phyloP scores from a whole-genome alignment of 2,113 vertebrate species.

The Acinonyx jubatus region DNA sequence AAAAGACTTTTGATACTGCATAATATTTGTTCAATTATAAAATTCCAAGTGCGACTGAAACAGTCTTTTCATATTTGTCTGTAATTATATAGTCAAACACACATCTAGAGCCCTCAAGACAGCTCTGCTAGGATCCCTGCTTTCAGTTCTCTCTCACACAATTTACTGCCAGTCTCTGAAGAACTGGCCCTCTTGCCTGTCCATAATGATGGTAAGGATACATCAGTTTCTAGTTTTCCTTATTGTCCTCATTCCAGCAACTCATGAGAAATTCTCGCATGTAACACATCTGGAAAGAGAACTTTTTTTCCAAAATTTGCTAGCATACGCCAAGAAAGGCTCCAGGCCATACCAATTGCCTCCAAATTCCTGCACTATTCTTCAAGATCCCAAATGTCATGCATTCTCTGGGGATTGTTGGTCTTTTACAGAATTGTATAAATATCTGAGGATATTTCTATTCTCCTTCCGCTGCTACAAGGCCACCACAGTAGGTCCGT shows the following conservation, averaged over 20 bases:
- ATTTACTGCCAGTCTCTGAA: background rate
- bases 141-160: slow-evolving; percentile 10
- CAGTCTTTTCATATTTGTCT: background rate
- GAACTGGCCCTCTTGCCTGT: background rate
- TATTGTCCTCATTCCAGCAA: background rate
- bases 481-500: background rate
- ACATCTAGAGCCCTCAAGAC: background rate
- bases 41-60: background rate
- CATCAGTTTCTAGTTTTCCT: slow-evolving; percentile 43
- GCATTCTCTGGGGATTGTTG: slow-evolving; percentile 19
- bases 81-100: background rate
- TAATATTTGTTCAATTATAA: background rate
- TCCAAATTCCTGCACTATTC: background rate
- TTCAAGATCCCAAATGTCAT: slow-evolving; percentile 59
- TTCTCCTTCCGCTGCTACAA: background rate
- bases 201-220: background rate
- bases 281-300: slow-evolving; percentile 64
- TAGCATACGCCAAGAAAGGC: background rate
- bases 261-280: slow-evolving; percentile 38
- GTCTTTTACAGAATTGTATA: slow-evolving; percentile 14
- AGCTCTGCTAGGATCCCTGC: background rate
- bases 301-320: background rate
- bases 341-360: slow-evolving; percentile 39
- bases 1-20: background rate
- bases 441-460: background rate